Percentiles rank a stretch among this genome's conserved stretches.
phyloP scores from a whole-genome alignment of 2,888 invertebrate genomes.

The Adelphocoris suturalis region DNA sequence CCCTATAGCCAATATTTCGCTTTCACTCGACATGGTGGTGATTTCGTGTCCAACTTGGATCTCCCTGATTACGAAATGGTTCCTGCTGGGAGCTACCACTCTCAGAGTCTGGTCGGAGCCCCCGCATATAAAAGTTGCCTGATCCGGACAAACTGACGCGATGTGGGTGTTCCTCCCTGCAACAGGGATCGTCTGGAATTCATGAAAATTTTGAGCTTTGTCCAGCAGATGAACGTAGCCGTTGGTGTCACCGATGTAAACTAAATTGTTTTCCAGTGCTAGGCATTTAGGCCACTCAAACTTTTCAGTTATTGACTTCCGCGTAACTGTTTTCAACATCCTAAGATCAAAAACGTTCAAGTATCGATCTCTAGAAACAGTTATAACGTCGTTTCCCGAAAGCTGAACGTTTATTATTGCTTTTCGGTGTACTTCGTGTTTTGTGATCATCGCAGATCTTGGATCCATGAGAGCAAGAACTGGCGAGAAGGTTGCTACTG shows the following conservation, averaged over 20 bases:
- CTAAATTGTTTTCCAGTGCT: slow-evolving; percentile 16
- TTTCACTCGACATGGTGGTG: slow-evolving; percentile 20
- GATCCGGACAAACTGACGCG: slow-evolving; percentile 19
- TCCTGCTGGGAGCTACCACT: background rate
- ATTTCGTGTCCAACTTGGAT: slow-evolving; percentile 1
- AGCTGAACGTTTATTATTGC: background rate
- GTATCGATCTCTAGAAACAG: background rate
- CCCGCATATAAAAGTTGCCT: slow-evolving; percentile 4
- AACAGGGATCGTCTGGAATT: slow-evolving; percentile 26
- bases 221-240: slow-evolving; percentile 36
- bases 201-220: background rate
- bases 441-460: background rate
- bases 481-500: slow-evolving; percentile 26
- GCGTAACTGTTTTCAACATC: background rate
- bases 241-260: slow-evolving; percentile 12
- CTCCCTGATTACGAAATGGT: slow-evolving; percentile 21
- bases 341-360: slow-evolving; percentile 22
- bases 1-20: slow-evolving; percentile 17
- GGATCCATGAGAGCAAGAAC: slow-evolving; percentile 2
- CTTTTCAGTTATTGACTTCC: background rate
- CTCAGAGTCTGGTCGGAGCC: background rate
- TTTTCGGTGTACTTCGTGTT: slow-evolving; percentile 8
- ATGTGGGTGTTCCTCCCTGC: background rate
- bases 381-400: slow-evolving; percentile 3
- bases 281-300: slow-evolving; percentile 16